phyloP scores from a whole-genome alignment of 2,113 vertebrate genomes.

The Salminus brasiliensis region DNA sequence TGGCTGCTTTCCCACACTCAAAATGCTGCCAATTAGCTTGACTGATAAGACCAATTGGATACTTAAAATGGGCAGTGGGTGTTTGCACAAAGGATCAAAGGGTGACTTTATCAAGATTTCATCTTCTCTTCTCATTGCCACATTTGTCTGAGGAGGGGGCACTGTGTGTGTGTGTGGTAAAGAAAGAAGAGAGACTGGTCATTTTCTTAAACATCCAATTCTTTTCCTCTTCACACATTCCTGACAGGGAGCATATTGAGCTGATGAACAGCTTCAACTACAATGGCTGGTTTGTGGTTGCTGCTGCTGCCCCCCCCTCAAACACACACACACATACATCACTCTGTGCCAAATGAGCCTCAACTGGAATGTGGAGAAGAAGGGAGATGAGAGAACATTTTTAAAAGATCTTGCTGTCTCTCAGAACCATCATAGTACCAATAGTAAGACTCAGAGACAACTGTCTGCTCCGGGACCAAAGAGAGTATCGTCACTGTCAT shows the following conservation, averaged over 20 bases:
- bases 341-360: slow-evolving; percentile 72
- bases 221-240: slow-evolving; percentile 68
- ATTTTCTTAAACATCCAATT: slow-evolving; percentile 6
- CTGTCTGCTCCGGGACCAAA: background rate
- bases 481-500: background rate
- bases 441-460: background rate
- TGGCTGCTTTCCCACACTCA: background rate
- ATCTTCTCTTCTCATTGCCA: background rate
- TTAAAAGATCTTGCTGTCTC: background rate
- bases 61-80: background rate
- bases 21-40: background rate
- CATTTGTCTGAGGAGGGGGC: background rate
- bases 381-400: background rate
- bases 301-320: slow-evolving; percentile 28
- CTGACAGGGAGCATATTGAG: slow-evolving; percentile 76
- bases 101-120: background rate
- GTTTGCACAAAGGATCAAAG: slow-evolving; percentile 7
- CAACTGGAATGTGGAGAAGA: slow-evolving; percentile 38
- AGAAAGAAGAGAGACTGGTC: background rate
- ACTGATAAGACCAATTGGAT: background rate
- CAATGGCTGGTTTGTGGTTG: slow-evolving; percentile 71
- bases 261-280: slow-evolving; percentile 78
- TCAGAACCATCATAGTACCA: background rate
- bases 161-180: slow-evolving; percentile 26
- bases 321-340: slow-evolving; percentile 69